Conservation (phyloP, 2,797 vertebrate species). For the Melopsittacus undulatus region DNA sequence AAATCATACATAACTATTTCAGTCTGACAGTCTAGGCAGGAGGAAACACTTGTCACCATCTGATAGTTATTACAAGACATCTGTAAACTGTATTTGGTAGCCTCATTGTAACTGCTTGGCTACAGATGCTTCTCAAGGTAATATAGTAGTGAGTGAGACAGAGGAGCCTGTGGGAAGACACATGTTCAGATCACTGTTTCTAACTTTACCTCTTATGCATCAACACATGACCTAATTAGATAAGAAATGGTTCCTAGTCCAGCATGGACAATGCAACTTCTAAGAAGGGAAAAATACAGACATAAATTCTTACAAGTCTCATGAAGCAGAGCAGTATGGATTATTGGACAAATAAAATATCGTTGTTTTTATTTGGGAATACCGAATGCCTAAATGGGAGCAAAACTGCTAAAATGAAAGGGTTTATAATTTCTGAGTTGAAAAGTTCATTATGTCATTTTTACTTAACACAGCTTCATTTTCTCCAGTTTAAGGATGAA, state of each 20-base stretch:
- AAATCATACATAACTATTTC: background rate
- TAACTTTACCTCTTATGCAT: background rate
- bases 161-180: background rate
- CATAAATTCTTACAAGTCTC: background rate
- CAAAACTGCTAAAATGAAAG: background rate
- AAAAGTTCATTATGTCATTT: background rate
- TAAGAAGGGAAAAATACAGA: background rate
- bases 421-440: background rate
- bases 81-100: background rate
- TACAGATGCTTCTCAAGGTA: background rate
- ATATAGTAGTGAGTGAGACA: background rate
- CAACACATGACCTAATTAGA: background rate
- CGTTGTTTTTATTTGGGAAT: background rate
- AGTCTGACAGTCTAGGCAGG: background rate
- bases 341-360: background rate
- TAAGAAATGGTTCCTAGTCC: background rate
- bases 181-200: background rate
- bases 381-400: background rate
- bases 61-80: background rate
- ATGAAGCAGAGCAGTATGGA: accelerated
- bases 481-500: background rate
- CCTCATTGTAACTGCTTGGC: background rate
- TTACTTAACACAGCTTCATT: background rate
- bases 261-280: background rate
- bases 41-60: background rate